phyloP scores from a whole-genome alignment of 2,797 vertebrate species.

The Urocyon cinereoargenteus region DNA sequence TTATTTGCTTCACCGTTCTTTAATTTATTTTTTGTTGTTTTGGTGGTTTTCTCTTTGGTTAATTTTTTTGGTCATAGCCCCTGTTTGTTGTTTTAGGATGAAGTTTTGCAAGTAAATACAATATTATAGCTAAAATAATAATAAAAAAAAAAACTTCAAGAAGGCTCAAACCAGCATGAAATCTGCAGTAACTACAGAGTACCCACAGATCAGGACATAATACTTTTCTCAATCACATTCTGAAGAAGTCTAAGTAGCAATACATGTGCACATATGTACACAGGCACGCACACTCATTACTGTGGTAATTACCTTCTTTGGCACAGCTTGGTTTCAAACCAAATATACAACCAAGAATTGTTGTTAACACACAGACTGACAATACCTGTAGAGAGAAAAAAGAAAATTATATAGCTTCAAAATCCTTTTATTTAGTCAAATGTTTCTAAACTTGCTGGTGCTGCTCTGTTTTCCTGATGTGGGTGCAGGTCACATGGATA shows the following conservation, averaged over 20 bases:
- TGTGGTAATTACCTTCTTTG: constrained; percentile 89
- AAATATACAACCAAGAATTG: constrained; percentile 92
- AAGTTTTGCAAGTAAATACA: neutral
- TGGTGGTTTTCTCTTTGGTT: neutral
- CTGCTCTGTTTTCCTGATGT: neutral
- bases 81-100: neutral
- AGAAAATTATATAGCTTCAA: neutral
- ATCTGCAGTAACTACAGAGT: neutral
- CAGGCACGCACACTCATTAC: neutral
- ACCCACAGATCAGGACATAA: neutral
- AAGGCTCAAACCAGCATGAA: neutral
- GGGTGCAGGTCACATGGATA: neutral
- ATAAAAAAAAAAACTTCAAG: neutral
- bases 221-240: neutral
- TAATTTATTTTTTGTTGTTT: neutral
- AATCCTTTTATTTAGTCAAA: neutral
- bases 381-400: constrained; percentile 88
- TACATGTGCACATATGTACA: no score
- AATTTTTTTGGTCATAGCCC: neutral
- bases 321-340: constrained; percentile 89
- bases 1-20: neutral
- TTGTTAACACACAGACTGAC: constrained; percentile 92
- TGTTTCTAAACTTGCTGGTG: neutral
- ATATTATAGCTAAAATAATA: neutral
- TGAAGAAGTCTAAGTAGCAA: neutral